Conservation (phyloP, 2,113 vertebrate species). For the Coptodon bakossiorum region DNA sequence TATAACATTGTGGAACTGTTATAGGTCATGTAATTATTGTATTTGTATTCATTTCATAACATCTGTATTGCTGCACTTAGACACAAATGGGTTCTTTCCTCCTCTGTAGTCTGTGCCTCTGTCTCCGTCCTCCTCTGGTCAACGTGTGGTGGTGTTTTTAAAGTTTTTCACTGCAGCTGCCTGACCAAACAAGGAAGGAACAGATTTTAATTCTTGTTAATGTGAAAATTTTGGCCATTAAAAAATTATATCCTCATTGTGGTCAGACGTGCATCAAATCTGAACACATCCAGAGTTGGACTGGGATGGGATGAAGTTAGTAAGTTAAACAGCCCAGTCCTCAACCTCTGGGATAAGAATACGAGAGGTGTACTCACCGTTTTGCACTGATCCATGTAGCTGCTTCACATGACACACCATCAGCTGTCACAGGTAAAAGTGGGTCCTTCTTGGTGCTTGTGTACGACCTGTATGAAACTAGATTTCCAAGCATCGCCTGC, state of each 20-base stretch:
- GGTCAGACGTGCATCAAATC: background rate
- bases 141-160: slow-evolving; percentile 24
- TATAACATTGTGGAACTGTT: slow-evolving; percentile 90
- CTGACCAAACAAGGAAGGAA: slow-evolving; percentile 39
- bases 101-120: slow-evolving; percentile 34
- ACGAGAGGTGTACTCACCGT: background rate
- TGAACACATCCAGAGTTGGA: background rate
- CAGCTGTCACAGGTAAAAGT: background rate
- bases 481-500: slow-evolving; percentile 1
- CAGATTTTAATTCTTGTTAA: background rate
- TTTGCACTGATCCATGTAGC: background rate
- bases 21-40: slow-evolving; percentile 89
- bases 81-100: slow-evolving; percentile 44
- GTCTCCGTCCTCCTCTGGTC: slow-evolving; percentile 49
- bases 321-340: background rate
- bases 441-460: background rate
- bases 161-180: slow-evolving; percentile 68
- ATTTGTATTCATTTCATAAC: slow-evolving; percentile 87
- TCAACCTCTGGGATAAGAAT: background rate
- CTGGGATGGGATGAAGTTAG: background rate
- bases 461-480: background rate
- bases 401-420: background rate
- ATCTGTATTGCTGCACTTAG: slow-evolving; percentile 65
- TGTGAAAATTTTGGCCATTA: background rate
- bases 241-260: background rate